Evolutionary conservation across 2,888 invertebrate genomes (phyloP), one percentile per base, ranked within the genome.

Genomic region (Euclidia mi): DNA sequence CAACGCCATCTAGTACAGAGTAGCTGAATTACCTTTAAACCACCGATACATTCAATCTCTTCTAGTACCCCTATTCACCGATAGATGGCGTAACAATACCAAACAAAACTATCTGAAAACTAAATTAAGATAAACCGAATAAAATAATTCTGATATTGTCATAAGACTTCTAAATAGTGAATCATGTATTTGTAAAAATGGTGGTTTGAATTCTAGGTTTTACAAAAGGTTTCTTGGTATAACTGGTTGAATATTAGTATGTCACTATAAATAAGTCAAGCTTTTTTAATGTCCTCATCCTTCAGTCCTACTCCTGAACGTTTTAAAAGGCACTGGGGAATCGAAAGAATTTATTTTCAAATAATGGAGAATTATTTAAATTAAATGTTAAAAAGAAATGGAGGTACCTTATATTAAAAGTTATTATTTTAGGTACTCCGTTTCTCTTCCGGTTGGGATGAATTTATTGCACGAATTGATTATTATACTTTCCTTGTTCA

Each of bases 301-400:
- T 46, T 61, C 51, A 40, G 53, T 50, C 57, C 56, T 70, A 61
- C 56, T n/a, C n/a, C n/a, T n/a, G n/a, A n/a, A n/a, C 67, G 55
- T 61, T 75, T 72, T 65, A 62, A 47, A 64, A 53, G 57, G 48
- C 67, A 55, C 50, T 37, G 43, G 65, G 67, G 68, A 67, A 68
- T 71, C 60, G 53, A 68, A 68, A 63, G 65, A 72, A 79, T 66
- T 70, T 69, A 62, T 55, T 66, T 75, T 69, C n/a, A n/a, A 62
- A 66, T 65, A n/a, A 65, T 70, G 73, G 35, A 58, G 72, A 76
- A 72, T 65, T 71, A 79, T 79, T 78, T 76, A 79, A 80, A 81
- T 78, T 67, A 78, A 65, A 48, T 37, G 40, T 25, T 28, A n/a
- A n/a, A n/a, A n/a, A 42, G 34, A 42, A 63, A 60, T 57, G 46